Evolutionary conservation across 2,113 vertebrate genomes (phyloP), one percentile per base, ranked within the genome.

Genomic region (Zonotrichia leucophrys): DNA sequence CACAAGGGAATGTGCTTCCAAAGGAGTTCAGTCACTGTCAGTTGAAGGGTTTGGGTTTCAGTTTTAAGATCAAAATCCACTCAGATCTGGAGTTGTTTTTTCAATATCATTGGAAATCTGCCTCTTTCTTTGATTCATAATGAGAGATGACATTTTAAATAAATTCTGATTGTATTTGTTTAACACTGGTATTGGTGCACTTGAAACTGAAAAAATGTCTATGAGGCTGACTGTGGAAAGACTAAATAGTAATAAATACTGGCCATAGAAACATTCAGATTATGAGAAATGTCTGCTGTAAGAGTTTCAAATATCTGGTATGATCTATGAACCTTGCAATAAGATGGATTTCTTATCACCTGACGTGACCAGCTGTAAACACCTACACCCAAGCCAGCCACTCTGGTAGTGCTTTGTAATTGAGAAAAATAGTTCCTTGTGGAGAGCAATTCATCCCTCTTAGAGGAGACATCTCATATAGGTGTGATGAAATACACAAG

Each of bases 41-140:
- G n/a, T 12, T 81, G 24, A 79, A 85, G 37, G 56, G 58, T 85
- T 82, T 69, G 31, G 13, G 39, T 73, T 94, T 91, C 28, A 37
- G 28, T 70, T 84, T 89, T 69, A 62, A 84, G 73, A 84, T 41
- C 63, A 77, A 94, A 76, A 39, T 52, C 21, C 28, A 89, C 9
- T 31, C 18, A 81, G 47, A 77, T 33, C 12, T 64, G 53, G 33
- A 85, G 31, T 7, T 68, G 28, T 4, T 46, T 68, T 72, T 63
- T n/a, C 62, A 63, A 0, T 55, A 42, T 30, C 18, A 50, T 2
- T 60, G 83, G 67, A 80, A 85, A 88, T 31, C 53, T 42, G 23
- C 20, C 70, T 72, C 67, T 85, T 47, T 14, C 17, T 93, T 60
- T n/a, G 39, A 68, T 44, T 58, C 13, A 18, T 10, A 83, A 12